Conservation (phyloP, 2,888 invertebrate species). For the Drosophila fulvimacula region DNA sequence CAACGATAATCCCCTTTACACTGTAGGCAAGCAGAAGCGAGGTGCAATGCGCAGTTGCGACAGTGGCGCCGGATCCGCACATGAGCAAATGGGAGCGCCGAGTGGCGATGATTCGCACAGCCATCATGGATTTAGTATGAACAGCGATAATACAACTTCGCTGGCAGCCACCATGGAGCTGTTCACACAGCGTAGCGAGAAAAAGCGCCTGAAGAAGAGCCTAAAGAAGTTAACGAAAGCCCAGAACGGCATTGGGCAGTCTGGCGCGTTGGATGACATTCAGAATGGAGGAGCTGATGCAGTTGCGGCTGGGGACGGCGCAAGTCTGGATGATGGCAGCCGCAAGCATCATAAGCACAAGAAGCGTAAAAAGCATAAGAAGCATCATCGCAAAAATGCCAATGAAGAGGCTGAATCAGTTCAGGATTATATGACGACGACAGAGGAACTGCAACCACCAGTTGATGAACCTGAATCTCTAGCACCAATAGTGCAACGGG, state of each 20-base stretch:
- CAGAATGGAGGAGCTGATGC: constrained; percentile 27
- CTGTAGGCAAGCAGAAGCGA: constrained; percentile 83
- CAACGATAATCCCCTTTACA: constrained; percentile 84
- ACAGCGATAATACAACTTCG: constrained; percentile 71
- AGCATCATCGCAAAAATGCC: constrained; percentile 86
- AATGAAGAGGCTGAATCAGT: constrained; percentile 57
- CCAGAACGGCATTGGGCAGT: constrained; percentile 53
- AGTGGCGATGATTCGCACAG: constrained; percentile 63
- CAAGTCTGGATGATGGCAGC: constrained; percentile 58
- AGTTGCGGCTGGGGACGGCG: constrained; percentile 28
- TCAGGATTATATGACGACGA: constrained; percentile 42
- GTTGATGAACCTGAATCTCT: constrained; percentile 18
- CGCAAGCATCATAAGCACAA: constrained; percentile 91
- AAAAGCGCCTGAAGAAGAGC: constrained; percentile 82
- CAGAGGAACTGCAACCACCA: constrained; percentile 23
- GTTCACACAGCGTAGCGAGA: constrained; percentile 82
- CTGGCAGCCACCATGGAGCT: constrained; percentile 77
- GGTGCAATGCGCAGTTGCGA: constrained; percentile 54
- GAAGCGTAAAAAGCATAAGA: constrained; percentile 92
- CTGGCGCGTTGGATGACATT: constrained; percentile 33
- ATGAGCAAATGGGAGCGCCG: constrained; percentile 45
- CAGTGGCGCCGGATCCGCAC: constrained; percentile 28
- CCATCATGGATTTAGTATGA: constrained; percentile 63
- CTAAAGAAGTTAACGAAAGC: constrained; percentile 77
- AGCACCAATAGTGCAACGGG: constrained; percentile 31